A percentile compares a stretch with the other conserved stretches of the same genome.
Evolutionary conservation across 2,797 vertebrate genomes (phyloP).

Genomic region (Tragelaphus eurycerus): DNA sequence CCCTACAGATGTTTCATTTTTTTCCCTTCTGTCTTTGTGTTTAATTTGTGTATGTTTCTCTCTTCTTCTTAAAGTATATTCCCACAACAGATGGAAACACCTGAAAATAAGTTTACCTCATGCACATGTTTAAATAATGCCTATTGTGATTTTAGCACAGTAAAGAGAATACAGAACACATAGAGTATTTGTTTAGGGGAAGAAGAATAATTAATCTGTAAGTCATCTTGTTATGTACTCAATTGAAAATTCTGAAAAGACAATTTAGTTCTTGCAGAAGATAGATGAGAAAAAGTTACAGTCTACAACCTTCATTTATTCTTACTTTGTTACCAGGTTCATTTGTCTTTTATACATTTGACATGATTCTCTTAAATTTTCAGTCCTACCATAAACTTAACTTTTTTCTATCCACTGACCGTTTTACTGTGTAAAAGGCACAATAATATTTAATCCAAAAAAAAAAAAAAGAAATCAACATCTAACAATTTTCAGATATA

Average conservation of each 20-base stretch:
- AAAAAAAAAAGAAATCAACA: not conserved
- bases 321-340: not conserved
- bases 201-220: constrained; percentile 11
- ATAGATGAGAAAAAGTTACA: not conserved
- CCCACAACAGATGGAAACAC: constrained; percentile 66
- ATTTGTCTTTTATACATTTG: constrained; percentile 48
- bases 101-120: constrained; percentile 69
- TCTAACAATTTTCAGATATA: not conserved
- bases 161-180: not conserved
- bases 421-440: constrained; percentile 63
- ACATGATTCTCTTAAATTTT: not conserved
- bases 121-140: not conserved
- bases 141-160: not conserved
- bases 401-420: not conserved
- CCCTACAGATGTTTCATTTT: constrained; percentile 73
- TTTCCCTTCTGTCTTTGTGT: constrained; percentile 27
- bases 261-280: not conserved
- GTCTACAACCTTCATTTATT: not conserved
- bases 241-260: constrained; percentile 21
- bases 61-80: constrained; percentile 58
- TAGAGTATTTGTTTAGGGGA: not conserved
- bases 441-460: constrained; percentile 39
- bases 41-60: constrained; percentile 69
- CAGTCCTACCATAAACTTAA: not conserved
- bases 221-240: not conserved